These are phyloP conservation scores for Odontocerum albicorne DNA, from an alignment of 2,888 invertebrate species.

Conservation along the genomic window DNA sequence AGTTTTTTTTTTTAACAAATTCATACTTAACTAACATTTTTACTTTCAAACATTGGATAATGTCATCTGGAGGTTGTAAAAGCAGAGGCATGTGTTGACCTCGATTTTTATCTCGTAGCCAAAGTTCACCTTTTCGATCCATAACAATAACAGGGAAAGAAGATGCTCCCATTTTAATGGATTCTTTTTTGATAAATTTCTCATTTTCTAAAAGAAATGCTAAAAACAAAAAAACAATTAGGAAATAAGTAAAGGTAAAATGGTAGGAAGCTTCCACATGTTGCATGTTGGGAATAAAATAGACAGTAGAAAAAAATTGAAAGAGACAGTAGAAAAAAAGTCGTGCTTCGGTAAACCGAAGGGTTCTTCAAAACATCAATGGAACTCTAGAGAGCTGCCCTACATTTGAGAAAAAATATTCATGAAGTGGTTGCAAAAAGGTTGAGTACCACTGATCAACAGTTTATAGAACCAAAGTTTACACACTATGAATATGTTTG, in stretches of 20 bases:
- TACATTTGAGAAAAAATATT: no score
- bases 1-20: no score
- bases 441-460: no score
- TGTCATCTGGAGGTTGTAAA: slow-evolving; percentile 24
- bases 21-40: slow-evolving; percentile 24
- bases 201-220: slow-evolving; percentile 27
- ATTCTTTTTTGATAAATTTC: slow-evolving; percentile 27
- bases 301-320: background rate
- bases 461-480: no score
- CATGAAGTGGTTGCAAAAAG: no score
- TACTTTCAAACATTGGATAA: slow-evolving; percentile 21
- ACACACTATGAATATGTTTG: no score
- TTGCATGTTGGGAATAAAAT: background rate
- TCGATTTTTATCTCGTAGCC: slow-evolving; percentile 23
- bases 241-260: background rate
- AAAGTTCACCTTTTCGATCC: slow-evolving; percentile 12
- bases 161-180: background rate
- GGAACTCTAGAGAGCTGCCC: no score
- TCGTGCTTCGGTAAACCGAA: no score
- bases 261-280: background rate
- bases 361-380: no score
- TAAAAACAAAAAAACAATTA: slow-evolving; percentile 14
- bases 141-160: slow-evolving; percentile 15
- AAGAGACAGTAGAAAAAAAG: background rate
- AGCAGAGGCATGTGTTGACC: slow-evolving; percentile 11